phyloP scores from a whole-genome alignment of 2,113 vertebrate species.

The Thinocorus orbignyianus region DNA sequence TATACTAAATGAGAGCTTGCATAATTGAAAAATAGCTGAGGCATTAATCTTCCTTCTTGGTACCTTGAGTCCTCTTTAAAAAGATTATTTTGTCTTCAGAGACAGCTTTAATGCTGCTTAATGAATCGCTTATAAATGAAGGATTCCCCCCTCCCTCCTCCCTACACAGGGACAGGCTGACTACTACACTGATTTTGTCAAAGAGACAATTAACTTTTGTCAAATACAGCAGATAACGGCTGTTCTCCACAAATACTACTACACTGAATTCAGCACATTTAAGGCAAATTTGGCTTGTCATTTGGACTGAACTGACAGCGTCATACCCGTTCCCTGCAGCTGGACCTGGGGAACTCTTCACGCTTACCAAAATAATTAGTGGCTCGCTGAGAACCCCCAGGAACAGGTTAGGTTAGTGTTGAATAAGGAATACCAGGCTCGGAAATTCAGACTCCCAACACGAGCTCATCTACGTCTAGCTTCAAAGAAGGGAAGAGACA shows the following conservation, averaged over 20 bases:
- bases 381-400: neutral
- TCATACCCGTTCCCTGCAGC: neutral
- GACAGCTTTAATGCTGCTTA: constrained; percentile 65
- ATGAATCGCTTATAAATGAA: constrained; percentile 57
- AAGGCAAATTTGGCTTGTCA: neutral
- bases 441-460: neutral
- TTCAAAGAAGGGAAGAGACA: neutral
- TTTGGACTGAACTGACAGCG: neutral
- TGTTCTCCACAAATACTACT: constrained; percentile 11
- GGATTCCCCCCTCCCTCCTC: neutral
- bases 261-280: neutral
- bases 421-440: neutral
- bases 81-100: constrained; percentile 67
- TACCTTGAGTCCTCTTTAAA: constrained; percentile 58
- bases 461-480: neutral
- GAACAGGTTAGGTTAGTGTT: neutral
- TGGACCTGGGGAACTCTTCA: neutral
- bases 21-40: constrained; percentile 56
- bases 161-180: neutral
- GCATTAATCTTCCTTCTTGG: constrained; percentile 40
- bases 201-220: constrained; percentile 41
- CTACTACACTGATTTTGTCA: constrained; percentile 34
- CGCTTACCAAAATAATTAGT: constrained; percentile 8
- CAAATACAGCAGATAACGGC: constrained; percentile 40
- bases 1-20: constrained; percentile 13